Evolutionary conservation across 1,140 invertebrate species (phyloP), one percentile per base, ranked within the genome.

Genomic region (Sminthurinus signatus): DNA sequence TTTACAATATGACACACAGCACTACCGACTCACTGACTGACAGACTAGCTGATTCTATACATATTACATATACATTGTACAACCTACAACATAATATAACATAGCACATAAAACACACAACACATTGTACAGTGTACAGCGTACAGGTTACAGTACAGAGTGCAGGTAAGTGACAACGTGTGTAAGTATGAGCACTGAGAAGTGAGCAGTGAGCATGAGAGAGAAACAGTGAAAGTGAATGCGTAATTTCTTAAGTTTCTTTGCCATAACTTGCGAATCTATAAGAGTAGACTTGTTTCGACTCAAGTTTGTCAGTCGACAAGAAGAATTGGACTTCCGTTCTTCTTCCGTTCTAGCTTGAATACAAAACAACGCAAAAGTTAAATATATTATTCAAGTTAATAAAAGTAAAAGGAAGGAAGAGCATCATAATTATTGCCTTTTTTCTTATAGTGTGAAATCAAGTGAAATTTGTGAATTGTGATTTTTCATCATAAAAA

Each of bases 161-260:
- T n/a, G 44, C 44, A 8, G 4, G 5, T 48, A 8, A 5, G 17
- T 23, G n/a, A n/a, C n/a, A n/a, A n/a, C n/a, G n/a, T n/a, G n/a
- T n/a, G n/a, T n/a, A n/a, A n/a, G n/a, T n/a, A n/a, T n/a, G n/a
- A n/a, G n/a, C n/a, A n/a, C n/a, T n/a, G n/a, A n/a, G n/a, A n/a
- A n/a, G n/a, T n/a, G n/a, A n/a, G n/a, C n/a, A n/a, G n/a, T n/a
- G n/a, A 8, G 44, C 23, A n/a, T 19, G 17, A 19, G 25, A 36
- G 23, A 51, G 51, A 50, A 36, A 58, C 62, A 64, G 62, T 46
- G 62, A 64, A 64, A 64, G 62, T 64, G 62, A 64, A 57, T 58
- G 14, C 29, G 62, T 50, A 50, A 58, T 57, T 50, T 64, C 32
- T 55, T 39, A 23, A 14, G 46, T 48, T 50, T 64, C 58, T 64